A percentile compares a stretch with the other conserved stretches of the same genome.
Conservation (phyloP, 2,888 invertebrate genomes). For the Eledona agricola region DNA sequence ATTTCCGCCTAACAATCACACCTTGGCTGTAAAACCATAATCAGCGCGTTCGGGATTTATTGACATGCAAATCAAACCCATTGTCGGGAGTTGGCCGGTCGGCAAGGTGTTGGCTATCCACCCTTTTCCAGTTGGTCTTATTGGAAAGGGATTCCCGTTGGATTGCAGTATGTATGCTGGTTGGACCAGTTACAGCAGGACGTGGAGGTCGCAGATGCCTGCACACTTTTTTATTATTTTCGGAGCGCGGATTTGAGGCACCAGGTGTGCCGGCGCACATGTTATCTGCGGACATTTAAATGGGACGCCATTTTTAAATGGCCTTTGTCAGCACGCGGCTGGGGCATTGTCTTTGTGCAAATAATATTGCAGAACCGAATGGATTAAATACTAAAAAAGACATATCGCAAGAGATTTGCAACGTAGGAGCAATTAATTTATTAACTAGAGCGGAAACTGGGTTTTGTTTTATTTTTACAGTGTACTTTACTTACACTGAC, state of each 20-base stretch:
- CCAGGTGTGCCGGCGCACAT: slow-evolving; percentile 51
- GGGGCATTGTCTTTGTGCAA: slow-evolving; percentile 7
- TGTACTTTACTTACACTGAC: too few relatives aligned
- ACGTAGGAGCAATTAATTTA: too few relatives aligned
- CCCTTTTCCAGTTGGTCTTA: slow-evolving; percentile 38
- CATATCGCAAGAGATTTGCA: too few relatives aligned
- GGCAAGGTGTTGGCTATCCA: slow-evolving; percentile 28
- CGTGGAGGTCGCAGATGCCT: slow-evolving; percentile 27
- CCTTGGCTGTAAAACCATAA: slow-evolving; percentile 6
- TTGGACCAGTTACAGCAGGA: slow-evolving; percentile 45
- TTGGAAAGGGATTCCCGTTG: slow-evolving; percentile 42
- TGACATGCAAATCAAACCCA: slow-evolving; percentile 15
- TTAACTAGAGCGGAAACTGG: too few relatives aligned
- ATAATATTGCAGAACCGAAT: too few relatives aligned
- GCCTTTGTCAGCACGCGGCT: slow-evolving; percentile 34
- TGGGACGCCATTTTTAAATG: slow-evolving; percentile 54
- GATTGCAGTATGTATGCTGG: slow-evolving; percentile 41
- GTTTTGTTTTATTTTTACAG: too few relatives aligned
- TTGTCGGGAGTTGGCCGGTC: slow-evolving; percentile 1
- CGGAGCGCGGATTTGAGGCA: slow-evolving; percentile 28
- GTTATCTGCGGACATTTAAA: slow-evolving; percentile 46
- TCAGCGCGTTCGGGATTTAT: slow-evolving; percentile 1
- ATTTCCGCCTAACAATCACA: slow-evolving; percentile 10
- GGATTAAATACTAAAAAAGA: too few relatives aligned
- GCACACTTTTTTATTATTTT: slow-evolving; percentile 42